A percentile compares a stretch with the other conserved stretches of the same genome.
These are phyloP conservation scores for Lanius collurio DNA, from an alignment of 2,113 vertebrate genomes.

Conservation along the genomic window DNA sequence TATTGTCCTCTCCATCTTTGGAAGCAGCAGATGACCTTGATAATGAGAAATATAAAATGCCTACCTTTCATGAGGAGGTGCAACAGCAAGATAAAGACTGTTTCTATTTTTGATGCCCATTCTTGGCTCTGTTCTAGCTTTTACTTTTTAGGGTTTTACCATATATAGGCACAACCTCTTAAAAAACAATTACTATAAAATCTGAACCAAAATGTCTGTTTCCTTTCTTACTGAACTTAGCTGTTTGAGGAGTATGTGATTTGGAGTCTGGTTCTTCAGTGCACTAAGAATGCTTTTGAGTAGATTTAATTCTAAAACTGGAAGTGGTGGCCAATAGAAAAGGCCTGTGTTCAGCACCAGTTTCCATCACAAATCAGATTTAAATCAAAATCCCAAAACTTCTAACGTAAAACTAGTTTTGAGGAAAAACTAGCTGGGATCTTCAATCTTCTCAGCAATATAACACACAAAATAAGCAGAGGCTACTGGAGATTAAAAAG, in stretches of 20 bases:
- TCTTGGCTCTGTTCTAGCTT: not conserved
- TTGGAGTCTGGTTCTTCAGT: not conserved
- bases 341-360: not conserved
- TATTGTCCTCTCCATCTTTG: not conserved
- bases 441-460: not conserved
- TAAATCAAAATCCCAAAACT: not conserved
- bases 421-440: not conserved
- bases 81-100: not conserved
- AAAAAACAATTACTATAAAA: not conserved
- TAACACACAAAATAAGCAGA: not conserved
- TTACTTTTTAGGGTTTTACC: not conserved
- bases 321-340: not conserved
- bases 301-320: not conserved
- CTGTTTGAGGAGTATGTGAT: not conserved
- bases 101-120: not conserved
- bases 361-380: not conserved
- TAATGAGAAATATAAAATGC: not conserved
- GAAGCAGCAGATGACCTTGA: not conserved
- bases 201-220: not conserved
- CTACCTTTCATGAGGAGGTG: not conserved
- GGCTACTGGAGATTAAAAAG: not conserved
- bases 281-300: not conserved
- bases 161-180: not conserved
- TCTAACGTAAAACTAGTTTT: not conserved
- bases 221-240: not conserved